Evolutionary conservation across 2,113 vertebrate genomes (phyloP), one percentile per base, ranked within the genome.

Genomic region (Lepus timidus): DNA sequence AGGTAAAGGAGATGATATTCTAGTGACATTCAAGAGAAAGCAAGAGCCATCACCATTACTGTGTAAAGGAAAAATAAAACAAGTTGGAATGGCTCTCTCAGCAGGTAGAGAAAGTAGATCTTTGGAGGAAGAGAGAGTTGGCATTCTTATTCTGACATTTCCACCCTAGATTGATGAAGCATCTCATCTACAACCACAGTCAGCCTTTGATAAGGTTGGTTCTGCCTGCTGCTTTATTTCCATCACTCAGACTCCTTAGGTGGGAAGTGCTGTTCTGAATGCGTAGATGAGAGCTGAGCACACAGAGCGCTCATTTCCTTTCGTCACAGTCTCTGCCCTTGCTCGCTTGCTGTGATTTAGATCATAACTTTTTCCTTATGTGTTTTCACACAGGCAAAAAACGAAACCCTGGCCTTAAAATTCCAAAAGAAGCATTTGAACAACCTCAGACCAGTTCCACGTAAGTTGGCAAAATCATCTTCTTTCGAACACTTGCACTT

Each of bases 351-450:
- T 22, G 9, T 71, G 67, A 39, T 27, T 85, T 36, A 52, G 51
- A 92, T 75, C 81, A 91, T 96, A 88, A 95, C 70, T 67, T 89
- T 96, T 79, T 89, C 87, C 85, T 61, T 94, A 0, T 29, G 6
- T 95, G 82, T 97, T 93, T 98, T 97, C 96, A 95, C 62, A 0
- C 96, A 99, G 99, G 98, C 97, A 99, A 98, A 98, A 99, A 98
- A 98, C 97, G 98, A 98, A 99, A 99, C 97, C 99, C 98, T 93
- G 98, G 98, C 97, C 98, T 99, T 97, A 99, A 98, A 98, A 99
- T 99, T 86, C 98, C 99, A 39, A 99, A 99, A 97, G 99, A 99
- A 98, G 99, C 98, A 23, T 99, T 99, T 97, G 99, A 99, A 96
- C 99, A 99, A 88, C 98, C 99, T 61, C 97, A 99, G 97, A 98